These are phyloP conservation scores for Phania funesta DNA, from an alignment of 2,888 invertebrate species.

Conservation along the genomic window DNA sequence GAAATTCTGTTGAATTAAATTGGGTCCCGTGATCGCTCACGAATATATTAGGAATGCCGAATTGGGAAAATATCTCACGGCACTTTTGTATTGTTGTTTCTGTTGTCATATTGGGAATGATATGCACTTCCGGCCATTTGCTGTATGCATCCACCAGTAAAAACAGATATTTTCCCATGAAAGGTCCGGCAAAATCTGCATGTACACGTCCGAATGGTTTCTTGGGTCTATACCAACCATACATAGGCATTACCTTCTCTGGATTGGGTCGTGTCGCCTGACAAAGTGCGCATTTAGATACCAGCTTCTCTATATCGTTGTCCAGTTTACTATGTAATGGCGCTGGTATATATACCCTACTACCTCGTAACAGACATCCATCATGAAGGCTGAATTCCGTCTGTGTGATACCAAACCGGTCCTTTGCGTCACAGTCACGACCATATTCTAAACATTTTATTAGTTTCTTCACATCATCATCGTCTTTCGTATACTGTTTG, in stretches of 20 bases:
- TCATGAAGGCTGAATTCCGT: background rate
- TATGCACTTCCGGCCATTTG: slow-evolving; percentile 69
- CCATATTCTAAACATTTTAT: background rate
- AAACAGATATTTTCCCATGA: slow-evolving; percentile 49
- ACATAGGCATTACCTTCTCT: background rate
- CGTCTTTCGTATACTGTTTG: background rate
- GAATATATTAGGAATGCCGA: too few species aligned
- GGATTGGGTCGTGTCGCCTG: background rate
- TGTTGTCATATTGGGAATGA: slow-evolving; percentile 60
- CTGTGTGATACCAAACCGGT: background rate
- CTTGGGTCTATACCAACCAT: slow-evolving; percentile 4
- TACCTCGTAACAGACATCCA: slow-evolving; percentile 24
- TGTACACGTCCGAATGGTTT: background rate
- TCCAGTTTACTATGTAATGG: background rate
- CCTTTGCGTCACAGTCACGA: background rate
- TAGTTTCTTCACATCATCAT: slow-evolving; percentile 11
- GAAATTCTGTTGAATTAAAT: too few species aligned
- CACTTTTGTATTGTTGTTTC: slow-evolving; percentile 56
- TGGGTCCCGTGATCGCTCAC: too few species aligned
- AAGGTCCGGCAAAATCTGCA: background rate
- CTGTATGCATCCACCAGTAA: slow-evolving; percentile 60
- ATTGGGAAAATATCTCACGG: too few species aligned
- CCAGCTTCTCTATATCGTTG: slow-evolving; percentile 17
- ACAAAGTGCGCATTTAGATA: slow-evolving; percentile 10
- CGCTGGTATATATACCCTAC: slow-evolving; percentile 7